Conservation (phyloP, 2,113 vertebrate species). For the Microcebus jonahi region DNA sequence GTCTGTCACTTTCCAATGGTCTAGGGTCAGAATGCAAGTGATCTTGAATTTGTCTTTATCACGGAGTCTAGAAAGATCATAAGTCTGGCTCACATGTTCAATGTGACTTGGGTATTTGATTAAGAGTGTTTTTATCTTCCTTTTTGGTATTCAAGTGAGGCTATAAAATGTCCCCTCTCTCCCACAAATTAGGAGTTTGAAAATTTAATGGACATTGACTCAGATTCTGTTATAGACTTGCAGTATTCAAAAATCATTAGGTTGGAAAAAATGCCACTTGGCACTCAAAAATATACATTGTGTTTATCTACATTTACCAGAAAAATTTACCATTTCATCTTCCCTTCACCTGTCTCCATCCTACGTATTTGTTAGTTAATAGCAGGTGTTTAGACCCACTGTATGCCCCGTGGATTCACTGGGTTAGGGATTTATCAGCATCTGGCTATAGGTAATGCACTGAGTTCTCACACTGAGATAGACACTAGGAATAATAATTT, state of each 20-base stretch:
- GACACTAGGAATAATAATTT: not conserved
- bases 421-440: not conserved
- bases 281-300: not conserved
- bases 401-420: not conserved
- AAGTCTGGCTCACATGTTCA: not conserved
- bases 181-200: not conserved
- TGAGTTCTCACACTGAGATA: not conserved
- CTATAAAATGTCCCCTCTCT: not conserved
- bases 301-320: not conserved
- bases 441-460: not conserved
- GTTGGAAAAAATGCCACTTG: not conserved
- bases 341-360: not conserved
- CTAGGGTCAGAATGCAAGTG: not conserved
- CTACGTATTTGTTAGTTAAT: conserved; percentile 25
- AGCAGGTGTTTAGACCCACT: not conserved
- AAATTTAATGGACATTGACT: not conserved
- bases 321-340: not conserved
- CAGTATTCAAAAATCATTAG: not conserved
- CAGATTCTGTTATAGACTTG: not conserved
- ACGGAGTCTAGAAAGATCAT: not conserved
- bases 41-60: not conserved
- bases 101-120: not conserved
- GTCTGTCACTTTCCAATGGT: not conserved
- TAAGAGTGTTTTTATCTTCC: not conserved
- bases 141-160: not conserved